Evolutionary conservation across 1,140 invertebrate genomes (phyloP).

Genomic region (Megalopta genalis): DNA sequence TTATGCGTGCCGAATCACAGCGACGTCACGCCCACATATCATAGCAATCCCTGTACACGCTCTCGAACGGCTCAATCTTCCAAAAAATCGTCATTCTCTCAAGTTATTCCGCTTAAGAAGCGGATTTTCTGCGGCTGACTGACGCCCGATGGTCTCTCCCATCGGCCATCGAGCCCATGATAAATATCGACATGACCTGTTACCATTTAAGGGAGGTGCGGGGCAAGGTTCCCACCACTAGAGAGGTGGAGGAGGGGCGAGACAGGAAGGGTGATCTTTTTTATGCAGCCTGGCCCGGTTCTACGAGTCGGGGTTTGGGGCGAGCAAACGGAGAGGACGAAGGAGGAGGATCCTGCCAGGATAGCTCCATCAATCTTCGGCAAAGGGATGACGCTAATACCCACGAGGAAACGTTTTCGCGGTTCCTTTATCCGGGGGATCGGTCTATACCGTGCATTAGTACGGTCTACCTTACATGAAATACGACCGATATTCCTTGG

Average conservation of each 20-base stretch:
- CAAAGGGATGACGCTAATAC: slow-evolving; percentile 75
- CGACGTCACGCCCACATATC: no score
- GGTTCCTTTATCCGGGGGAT: slow-evolving; percentile 59
- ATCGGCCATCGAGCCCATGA: slow-evolving; percentile 30
- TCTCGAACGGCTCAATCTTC: neutral
- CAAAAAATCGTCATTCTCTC: neutral
- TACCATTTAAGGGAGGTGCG: slow-evolving; percentile 28
- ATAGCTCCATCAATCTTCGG: slow-evolving; percentile 77
- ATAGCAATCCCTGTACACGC: neutral
- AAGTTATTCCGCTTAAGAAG: neutral
- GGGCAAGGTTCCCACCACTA: neutral
- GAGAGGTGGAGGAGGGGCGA: neutral
- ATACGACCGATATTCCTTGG: slow-evolving; percentile 50
- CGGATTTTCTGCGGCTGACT: neutral
- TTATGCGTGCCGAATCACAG: no score
- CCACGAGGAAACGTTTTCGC: slow-evolving; percentile 66
- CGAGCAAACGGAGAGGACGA: slow-evolving; percentile 24
- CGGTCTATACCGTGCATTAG: slow-evolving; percentile 61
- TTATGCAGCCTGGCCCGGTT: slow-evolving; percentile 27
- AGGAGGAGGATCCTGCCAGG: slow-evolving; percentile 58
- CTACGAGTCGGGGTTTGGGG: slow-evolving; percentile 10
- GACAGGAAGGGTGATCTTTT: slow-evolving; percentile 47
- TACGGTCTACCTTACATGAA: slow-evolving; percentile 53
- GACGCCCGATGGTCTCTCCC: neutral
- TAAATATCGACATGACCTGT: slow-evolving; percentile 56